These are phyloP conservation scores for Lithophane leautieri DNA, from an alignment of 2,888 invertebrate species.

Conservation along the genomic window DNA sequence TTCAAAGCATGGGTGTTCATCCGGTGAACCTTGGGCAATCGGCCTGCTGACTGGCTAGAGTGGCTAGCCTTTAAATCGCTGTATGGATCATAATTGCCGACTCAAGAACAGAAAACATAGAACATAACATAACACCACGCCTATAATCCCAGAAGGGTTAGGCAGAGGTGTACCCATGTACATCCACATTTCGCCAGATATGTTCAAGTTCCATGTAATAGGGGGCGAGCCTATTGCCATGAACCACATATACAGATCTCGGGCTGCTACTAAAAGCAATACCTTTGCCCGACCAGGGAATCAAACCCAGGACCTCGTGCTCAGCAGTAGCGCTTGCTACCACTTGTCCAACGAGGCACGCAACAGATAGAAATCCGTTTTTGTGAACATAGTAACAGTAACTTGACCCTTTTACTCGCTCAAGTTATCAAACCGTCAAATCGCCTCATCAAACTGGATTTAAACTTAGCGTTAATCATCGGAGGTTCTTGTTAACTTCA, in stretches of 20 bases:
- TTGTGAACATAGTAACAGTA: neutral
- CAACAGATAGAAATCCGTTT: neutral
- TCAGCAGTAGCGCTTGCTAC: neutral
- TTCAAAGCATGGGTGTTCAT: neutral
- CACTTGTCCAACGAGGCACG: too few relatives aligned
- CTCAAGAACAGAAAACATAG: neutral
- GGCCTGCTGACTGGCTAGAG: neutral
- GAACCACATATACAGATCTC: rapidly evolving
- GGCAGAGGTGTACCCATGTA: neutral
- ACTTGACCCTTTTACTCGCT: constrained; percentile 3
- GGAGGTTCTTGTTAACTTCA: constrained; percentile 44
- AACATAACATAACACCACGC: neutral
- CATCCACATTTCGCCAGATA: neutral
- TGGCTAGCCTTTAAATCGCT: neutral
- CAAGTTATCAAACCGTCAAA: constrained; percentile 39
- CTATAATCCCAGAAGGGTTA: too few relatives aligned
- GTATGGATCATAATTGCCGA: neutral
- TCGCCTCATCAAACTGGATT: constrained; percentile 39
- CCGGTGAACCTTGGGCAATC: neutral
- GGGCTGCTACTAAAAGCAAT: neutral
- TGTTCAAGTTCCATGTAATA: neutral
- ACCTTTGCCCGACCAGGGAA: neutral
- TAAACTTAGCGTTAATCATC: constrained; percentile 36
- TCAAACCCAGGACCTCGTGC: neutral
- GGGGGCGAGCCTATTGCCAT: neutral